Conservation (phyloP, 1,140 invertebrate genomes). For the Heliothis virescens region DNA sequence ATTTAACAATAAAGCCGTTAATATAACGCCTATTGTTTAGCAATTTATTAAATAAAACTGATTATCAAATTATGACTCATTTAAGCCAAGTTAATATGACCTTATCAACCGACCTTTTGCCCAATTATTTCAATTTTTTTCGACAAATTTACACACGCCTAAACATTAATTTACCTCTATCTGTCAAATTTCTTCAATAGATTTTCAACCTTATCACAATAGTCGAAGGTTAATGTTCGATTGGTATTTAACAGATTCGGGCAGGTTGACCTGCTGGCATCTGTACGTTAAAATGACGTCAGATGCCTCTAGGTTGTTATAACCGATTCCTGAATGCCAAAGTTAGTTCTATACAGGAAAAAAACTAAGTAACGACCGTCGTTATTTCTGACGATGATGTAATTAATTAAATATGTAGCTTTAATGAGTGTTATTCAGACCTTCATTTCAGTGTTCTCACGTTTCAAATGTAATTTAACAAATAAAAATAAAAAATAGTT, state of each 20-base stretch:
- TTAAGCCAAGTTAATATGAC: neutral
- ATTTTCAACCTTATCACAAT: too few relatives aligned
- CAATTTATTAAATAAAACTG: neutral
- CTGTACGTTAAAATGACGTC: constrained; percentile 32
- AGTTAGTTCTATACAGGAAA: neutral
- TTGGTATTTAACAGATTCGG: too few relatives aligned
- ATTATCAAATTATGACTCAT: neutral
- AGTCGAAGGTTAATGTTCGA: too few relatives aligned
- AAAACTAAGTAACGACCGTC: neutral
- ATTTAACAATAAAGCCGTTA: too few relatives aligned
- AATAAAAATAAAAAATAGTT: too few relatives aligned
- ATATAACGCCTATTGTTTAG: neutral
- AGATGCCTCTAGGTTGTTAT: neutral
- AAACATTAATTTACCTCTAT: too few relatives aligned
- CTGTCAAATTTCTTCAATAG: too few relatives aligned
- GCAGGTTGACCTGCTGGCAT: too few relatives aligned
- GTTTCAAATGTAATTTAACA: neutral
- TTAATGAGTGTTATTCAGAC: neutral
- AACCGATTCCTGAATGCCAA: neutral
- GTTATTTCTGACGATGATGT: constrained; percentile 2
- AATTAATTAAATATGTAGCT: constrained; percentile 23
- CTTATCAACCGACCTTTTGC: constrained; percentile 31
- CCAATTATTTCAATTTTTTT: constrained; percentile 25
- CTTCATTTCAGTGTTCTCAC: neutral
- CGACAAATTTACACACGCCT: too few relatives aligned